These are phyloP conservation scores for Odocoileus hemionus DNA, from an alignment of 2,113 vertebrate genomes.

Conservation along the genomic window DNA sequence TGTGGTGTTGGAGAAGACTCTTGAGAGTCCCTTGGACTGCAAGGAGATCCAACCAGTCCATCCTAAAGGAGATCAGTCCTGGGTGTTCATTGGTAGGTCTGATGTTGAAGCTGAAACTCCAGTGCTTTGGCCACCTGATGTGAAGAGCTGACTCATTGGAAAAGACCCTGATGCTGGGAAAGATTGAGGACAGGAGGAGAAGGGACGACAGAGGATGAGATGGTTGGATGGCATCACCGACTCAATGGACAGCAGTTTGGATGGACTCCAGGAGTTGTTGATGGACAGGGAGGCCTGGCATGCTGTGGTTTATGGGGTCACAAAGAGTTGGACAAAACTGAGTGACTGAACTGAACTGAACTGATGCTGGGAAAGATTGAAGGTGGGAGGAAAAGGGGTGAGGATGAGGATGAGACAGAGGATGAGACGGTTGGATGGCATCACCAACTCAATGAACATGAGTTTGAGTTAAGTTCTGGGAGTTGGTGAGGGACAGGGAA, in stretches of 20 bases:
- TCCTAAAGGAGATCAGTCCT: background rate
- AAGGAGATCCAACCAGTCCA: background rate
- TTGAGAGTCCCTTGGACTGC: background rate
- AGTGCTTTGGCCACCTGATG: background rate
- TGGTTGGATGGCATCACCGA: background rate
- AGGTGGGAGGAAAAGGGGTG: background rate
- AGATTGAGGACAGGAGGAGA: background rate
- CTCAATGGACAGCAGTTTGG: background rate
- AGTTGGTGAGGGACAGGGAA: background rate
- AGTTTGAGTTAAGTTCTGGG: no score
- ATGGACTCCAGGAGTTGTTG: background rate
- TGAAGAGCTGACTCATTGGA: background rate
- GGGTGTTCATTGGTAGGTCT: background rate
- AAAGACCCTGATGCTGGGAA: background rate
- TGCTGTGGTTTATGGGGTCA: background rate
- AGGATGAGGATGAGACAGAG: background rate
- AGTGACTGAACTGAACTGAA: background rate
- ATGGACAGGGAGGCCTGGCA: background rate
- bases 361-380: background rate
- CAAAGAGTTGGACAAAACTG: background rate
- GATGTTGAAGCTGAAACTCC: background rate
- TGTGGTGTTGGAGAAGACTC: background rate
- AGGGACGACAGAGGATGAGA: background rate
- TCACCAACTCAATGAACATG: background rate
- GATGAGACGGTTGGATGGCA: background rate